Evolutionary conservation across 2,797 vertebrate species (phyloP).

Genomic region (Valencia hispanica): DNA sequence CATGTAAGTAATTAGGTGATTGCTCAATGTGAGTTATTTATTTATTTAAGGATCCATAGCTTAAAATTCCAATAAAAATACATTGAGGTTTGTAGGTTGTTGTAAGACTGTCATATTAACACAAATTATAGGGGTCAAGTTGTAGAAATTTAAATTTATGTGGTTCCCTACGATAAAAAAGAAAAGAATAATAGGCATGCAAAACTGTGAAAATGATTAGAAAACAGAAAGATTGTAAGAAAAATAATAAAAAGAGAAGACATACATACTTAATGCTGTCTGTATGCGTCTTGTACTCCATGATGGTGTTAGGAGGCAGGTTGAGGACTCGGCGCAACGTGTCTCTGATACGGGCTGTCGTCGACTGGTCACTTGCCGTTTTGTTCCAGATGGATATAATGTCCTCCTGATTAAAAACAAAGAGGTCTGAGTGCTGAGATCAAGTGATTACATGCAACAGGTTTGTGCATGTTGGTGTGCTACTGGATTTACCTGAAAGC

Average conservation of each 20-base stretch:
- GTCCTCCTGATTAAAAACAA: slow-evolving; percentile 78
- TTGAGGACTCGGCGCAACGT: slow-evolving; percentile 87
- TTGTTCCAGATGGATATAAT: slow-evolving; percentile 91
- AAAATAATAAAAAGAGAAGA: slow-evolving; percentile 60
- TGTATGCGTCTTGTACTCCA: slow-evolving; percentile 91
- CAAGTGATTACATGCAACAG: neutral
- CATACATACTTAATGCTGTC: slow-evolving; percentile 90
- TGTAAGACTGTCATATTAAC: neutral
- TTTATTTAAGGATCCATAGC: neutral
- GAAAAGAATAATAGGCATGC: slow-evolving; percentile 22
- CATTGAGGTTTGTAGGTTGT: neutral
- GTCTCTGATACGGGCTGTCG: slow-evolving; percentile 87
- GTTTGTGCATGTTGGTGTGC: neutral
- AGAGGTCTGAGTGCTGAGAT: neutral
- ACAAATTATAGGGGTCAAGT: neutral
- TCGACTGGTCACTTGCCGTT: slow-evolving; percentile 86
- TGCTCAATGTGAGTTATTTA: neutral
- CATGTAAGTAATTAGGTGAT: neutral
- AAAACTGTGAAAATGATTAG: slow-evolving; percentile 4
- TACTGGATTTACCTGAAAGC: slow-evolving; percentile 87
- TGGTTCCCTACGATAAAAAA: slow-evolving; percentile 3
- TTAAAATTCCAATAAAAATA: neutral
- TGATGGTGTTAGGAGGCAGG: slow-evolving; percentile 88
- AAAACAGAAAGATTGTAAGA: slow-evolving; percentile 19
- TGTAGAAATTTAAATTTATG: neutral